Evolutionary conservation across 2,797 vertebrate species (phyloP), one percentile per base, ranked within the genome.

Genomic region (Clarias platycephalus): DNA sequence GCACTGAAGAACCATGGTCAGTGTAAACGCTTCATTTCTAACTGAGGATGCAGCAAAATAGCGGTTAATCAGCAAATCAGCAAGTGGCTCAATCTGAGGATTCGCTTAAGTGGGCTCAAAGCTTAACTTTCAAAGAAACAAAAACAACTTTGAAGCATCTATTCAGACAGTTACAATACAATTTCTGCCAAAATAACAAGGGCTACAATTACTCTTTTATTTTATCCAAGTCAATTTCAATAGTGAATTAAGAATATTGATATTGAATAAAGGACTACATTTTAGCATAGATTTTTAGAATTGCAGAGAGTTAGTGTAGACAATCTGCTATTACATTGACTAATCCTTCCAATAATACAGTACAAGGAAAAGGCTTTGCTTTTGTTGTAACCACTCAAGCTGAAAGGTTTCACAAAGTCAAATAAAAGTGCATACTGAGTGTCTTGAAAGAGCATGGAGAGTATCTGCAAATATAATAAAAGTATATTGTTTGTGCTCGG

Each of bases 401-500:
- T 57, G 44, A 57, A 82, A 77, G 34, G 63, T 62, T 77, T 70
- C 53, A 49, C 20, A 76, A 78, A 82, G 55, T 75, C 72, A 78
- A 74, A 80, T 66, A 49, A 82, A 78, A 60, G 37, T 24, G 26
- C 53, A 53, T 78, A 18, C 16, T 5, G 72, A 26, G 80, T 62
- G 55, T 57, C 75, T 40, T 62, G 76, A 62, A 40, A 82, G 64
- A 62, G 63, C 72, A 44, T 24, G 34, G 40, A 49, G 63, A 5
- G 57, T 31, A 82, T 63, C 80, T 31, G 72, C 64, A 82, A 82
- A 85, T 70, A 78, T 70, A 78, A 85, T 85, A 76, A 76, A 77
- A 26, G 55, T 34, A 82, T 67, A 77, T 62, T 77, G 83, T 81
- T 67, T 84, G 62, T 76, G 26, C 64, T 62, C 31, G 70, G 49